Conservation (phyloP, 2,113 vertebrate genomes). For the Ahaetulla prasina region DNA sequence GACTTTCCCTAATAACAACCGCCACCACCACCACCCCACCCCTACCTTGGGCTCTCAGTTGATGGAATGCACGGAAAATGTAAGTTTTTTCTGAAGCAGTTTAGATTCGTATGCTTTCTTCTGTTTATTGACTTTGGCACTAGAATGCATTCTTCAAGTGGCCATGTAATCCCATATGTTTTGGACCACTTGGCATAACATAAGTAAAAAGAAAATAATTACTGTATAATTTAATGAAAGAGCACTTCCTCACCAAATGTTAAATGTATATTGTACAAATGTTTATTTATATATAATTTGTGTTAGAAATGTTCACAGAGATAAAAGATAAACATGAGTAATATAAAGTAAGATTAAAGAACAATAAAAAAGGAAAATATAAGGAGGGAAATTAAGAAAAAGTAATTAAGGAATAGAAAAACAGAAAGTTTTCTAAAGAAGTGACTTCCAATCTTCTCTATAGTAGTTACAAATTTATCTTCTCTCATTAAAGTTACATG, state of each 20-base stretch:
- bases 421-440: not conserved
- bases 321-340: not conserved
- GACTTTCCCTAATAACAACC: too few relatives aligned
- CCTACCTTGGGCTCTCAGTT: too few relatives aligned
- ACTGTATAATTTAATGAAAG: not conserved
- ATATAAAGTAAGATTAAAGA: not conserved
- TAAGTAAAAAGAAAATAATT: not conserved
- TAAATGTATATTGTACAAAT: not conserved
- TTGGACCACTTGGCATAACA: not conserved
- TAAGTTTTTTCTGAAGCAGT: not conserved
- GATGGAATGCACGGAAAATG: too few relatives aligned
- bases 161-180: not conserved
- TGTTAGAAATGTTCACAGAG: not conserved
- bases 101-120: not conserved
- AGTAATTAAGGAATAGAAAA: not conserved
- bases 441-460: not conserved
- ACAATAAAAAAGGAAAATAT: not conserved
- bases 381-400: not conserved
- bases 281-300: not conserved
- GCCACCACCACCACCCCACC: too few relatives aligned
- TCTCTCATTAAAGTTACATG: not conserved
- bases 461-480: not conserved
- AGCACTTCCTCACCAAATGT: not conserved
- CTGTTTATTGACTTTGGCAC: not conserved
- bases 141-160: not conserved